A percentile compares a stretch with the other conserved stretches of the same genome.
These are phyloP conservation scores for Eudorcas thomsonii DNA, from an alignment of 2,113 vertebrate species.

Conservation along the genomic window DNA sequence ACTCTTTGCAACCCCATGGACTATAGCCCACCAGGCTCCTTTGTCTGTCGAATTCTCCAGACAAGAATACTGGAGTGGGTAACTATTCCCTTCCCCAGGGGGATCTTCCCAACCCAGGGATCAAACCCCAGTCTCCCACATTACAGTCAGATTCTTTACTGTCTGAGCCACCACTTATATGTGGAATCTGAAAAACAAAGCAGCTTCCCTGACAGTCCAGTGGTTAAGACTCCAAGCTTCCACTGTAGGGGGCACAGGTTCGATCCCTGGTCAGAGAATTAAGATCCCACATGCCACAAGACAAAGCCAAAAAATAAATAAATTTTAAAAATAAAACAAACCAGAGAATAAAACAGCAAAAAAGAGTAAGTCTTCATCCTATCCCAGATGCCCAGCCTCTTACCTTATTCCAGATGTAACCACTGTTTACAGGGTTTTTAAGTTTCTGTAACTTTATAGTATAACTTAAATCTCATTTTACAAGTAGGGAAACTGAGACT, in stretches of 20 bases:
- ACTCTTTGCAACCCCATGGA: background rate
- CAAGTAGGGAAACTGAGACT: background rate
- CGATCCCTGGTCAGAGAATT: background rate
- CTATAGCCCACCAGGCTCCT: background rate
- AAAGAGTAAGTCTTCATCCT: background rate
- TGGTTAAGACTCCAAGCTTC: background rate
- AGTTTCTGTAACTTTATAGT: background rate
- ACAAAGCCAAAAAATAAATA: background rate
- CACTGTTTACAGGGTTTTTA: background rate
- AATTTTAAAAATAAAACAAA: background rate
- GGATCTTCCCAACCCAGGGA: background rate
- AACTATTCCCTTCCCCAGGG: background rate
- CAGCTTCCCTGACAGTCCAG: background rate
- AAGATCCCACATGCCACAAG: background rate
- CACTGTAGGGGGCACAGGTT: background rate
- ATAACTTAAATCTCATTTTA: background rate
- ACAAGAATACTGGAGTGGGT: background rate
- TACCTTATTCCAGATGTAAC: background rate
- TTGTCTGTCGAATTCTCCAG: background rate
- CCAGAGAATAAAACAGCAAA: background rate
- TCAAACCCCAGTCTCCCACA: background rate
- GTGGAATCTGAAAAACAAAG: background rate
- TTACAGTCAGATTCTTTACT: background rate
- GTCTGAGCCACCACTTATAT: background rate
- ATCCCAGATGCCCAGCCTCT: background rate